Evolutionary conservation across 1,140 invertebrate species (phyloP).

Genomic region (Panagrolaimus sp.): DNA sequence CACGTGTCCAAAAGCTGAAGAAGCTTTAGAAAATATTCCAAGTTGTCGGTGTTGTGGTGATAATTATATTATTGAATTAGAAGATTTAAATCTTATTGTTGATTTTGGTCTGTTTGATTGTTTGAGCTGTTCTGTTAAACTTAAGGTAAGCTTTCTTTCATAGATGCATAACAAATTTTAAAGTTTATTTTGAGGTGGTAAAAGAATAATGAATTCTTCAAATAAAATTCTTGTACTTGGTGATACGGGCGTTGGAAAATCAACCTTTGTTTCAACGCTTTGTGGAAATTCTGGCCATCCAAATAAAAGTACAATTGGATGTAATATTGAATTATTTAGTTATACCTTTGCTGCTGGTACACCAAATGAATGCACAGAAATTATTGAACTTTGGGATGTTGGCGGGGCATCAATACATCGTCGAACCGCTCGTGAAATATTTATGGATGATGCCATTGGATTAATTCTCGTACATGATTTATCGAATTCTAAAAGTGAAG

Average conservation of each 20-base stretch:
- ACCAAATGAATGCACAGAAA: conserved; percentile 35
- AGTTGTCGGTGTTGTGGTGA: conserved; percentile 30
- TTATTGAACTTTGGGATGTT: conserved; percentile 44
- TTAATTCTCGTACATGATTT: conserved; percentile 44
- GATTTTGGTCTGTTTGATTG: conserved; percentile 38
- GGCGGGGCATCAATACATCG: conserved; percentile 36
- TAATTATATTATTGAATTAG: conserved; percentile 21
- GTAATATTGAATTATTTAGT: conserved; percentile 1
- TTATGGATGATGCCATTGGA: conserved; percentile 37
- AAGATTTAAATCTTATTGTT: conserved; percentile 22
- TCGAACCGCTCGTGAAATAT: conserved; percentile 26
- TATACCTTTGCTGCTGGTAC: conserved; percentile 44
- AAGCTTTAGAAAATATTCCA: conserved; percentile 10
- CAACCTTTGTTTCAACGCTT: conserved; percentile 37
- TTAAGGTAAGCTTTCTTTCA: conserved; percentile 19
- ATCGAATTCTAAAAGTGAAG: conserved; percentile 32
- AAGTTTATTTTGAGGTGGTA: background rate
- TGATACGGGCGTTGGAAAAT: conserved; percentile 44
- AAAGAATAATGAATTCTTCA: background rate
- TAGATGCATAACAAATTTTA: background rate
- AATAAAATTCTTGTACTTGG: conserved; percentile 39
- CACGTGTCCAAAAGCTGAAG: background rate
- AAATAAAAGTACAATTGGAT: conserved; percentile 43
- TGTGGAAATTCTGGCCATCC: conserved; percentile 28
- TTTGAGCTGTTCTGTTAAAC: conserved; percentile 17